Evolutionary conservation across 1,140 invertebrate genomes (phyloP).

Genomic region (Pseudomyrmex flavicornis): DNA sequence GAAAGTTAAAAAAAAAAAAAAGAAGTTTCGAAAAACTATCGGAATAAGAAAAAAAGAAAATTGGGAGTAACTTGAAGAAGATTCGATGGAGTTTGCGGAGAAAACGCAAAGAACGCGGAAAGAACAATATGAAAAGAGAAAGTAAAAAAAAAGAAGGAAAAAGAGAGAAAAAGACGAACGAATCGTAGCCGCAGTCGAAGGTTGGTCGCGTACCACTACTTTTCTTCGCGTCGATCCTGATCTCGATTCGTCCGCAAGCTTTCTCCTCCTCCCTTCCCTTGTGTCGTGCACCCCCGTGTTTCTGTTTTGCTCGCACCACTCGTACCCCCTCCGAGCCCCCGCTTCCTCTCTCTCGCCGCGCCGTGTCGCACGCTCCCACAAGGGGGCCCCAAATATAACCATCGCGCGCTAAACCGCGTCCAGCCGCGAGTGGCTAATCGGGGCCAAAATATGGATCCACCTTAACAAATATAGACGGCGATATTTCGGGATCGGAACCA

Average conservation of each 20-base stretch:
- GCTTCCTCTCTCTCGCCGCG: neutral
- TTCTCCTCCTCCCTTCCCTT: conserved; percentile 46
- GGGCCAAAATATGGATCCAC: conserved; percentile 82
- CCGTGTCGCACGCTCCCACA: conserved; percentile 43
- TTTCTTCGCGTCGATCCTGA: conserved; percentile 70
- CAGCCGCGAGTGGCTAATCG: conserved; percentile 63
- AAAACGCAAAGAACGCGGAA: neutral
- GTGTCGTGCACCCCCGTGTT: conserved; percentile 24
- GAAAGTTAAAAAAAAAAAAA: neutral
- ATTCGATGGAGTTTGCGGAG: neutral
- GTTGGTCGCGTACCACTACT: conserved; percentile 76
- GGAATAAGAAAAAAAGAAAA: neutral
- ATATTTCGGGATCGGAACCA: conserved; percentile 80
- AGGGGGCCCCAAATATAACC: conserved; percentile 81
- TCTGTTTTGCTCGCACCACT: conserved; percentile 37
- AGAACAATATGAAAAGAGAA: neutral
- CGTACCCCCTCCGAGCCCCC: conserved; percentile 16
- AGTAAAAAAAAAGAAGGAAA: conserved; percentile 33
- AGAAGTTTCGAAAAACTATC: neutral
- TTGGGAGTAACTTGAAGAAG: conserved; percentile 3
- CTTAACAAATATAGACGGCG: conserved; percentile 83
- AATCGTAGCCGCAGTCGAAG: conserved; percentile 71
- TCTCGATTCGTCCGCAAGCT: conserved; percentile 66
- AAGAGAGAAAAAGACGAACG: conserved; percentile 56
- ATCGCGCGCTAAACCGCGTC: conserved; percentile 67